A percentile compares a stretch with the other conserved stretches of the same genome.
phyloP scores from a whole-genome alignment of 2,888 invertebrate species.

The Mongoloraphidia duomilia region DNA sequence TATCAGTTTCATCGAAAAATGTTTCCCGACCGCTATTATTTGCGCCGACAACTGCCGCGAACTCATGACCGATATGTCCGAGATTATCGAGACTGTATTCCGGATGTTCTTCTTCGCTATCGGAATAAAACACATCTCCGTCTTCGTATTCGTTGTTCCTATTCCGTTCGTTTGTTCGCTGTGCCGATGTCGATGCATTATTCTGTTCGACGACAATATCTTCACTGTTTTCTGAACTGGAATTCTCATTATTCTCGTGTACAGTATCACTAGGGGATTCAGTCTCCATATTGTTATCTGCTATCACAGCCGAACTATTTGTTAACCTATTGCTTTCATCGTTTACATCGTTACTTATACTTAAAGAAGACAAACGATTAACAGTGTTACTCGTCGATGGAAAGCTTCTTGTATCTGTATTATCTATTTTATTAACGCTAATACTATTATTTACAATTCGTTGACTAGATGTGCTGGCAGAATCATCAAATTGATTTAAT shows the following conservation, averaged over 20 bases:
- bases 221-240: background rate
- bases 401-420: background rate
- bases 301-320: too few species aligned
- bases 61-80: conserved; percentile 2
- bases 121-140: conserved; percentile 5
- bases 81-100: conserved; percentile 17
- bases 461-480: too few species aligned
- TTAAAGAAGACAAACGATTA: background rate
- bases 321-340: too few species aligned
- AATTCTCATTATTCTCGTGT: background rate
- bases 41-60: conserved; percentile 9
- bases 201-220: background rate
- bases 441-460: too few species aligned
- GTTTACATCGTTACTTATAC: background rate
- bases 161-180: conserved; percentile 4
- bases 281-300: too few species aligned
- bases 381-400: background rate
- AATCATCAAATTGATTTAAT: too few species aligned
- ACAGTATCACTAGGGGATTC: too few species aligned
- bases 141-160: conserved; percentile 12
- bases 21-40: conserved; percentile 19
- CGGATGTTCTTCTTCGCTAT: conserved; percentile 6
- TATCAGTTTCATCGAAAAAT: conserved; percentile 11
- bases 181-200: conserved; percentile 1
- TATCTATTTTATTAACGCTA: too few species aligned